A percentile compares a stretch with the other conserved stretches of the same genome.
phyloP scores from a whole-genome alignment of 2,888 invertebrate species.

The Mechanitis mazaeus region DNA sequence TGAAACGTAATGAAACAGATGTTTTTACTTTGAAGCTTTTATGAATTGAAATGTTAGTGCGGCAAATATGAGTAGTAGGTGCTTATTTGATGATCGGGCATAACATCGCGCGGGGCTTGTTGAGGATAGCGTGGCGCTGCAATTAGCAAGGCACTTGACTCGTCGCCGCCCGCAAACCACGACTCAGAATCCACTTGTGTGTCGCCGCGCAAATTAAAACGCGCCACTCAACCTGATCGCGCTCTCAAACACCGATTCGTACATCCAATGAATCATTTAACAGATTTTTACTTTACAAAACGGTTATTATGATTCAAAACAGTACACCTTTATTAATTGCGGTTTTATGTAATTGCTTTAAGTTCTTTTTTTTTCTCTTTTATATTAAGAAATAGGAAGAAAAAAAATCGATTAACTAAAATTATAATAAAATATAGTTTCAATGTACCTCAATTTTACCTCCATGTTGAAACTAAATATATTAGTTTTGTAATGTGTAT shows the following conservation, averaged over 20 bases:
- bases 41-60: conserved; percentile 2
- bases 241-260: conserved; percentile 60
- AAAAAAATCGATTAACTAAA: neutral
- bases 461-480: too few species aligned
- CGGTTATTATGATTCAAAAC: neutral
- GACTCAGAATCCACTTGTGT: conserved; percentile 65
- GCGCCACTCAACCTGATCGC: conserved; percentile 65
- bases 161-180: conserved; percentile 57
- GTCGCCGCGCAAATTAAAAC: conserved; percentile 76
- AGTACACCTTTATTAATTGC: neutral
- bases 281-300: conserved; percentile 28
- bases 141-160: conserved; percentile 73
- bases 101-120: conserved; percentile 45
- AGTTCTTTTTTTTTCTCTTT: too few species aligned
- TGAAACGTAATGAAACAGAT: conserved; percentile 26
- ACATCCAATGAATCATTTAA: conserved; percentile 54
- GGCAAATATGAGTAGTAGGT: conserved; percentile 35
- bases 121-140: conserved; percentile 58
- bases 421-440: too few species aligned
- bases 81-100: conserved; percentile 46
- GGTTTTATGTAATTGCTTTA: neutral
- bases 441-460: too few species aligned
- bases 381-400: neutral
- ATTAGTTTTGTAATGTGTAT: too few species aligned
- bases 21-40: neutral